These are phyloP conservation scores for Dasypogon diadema DNA, from an alignment of 2,888 invertebrate species.

Conservation along the genomic window DNA sequence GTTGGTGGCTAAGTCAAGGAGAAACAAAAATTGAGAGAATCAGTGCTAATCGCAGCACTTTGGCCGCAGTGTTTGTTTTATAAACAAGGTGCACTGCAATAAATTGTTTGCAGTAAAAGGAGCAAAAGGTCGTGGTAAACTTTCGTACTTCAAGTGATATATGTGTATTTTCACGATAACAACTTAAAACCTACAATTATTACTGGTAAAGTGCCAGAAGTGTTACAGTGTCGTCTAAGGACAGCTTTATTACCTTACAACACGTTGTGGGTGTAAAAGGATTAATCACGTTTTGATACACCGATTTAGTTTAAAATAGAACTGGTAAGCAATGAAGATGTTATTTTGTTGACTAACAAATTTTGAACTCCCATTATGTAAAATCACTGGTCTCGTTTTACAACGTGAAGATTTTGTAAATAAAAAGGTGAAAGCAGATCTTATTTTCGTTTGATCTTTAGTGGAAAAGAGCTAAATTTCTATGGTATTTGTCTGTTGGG, in stretches of 20 bases:
- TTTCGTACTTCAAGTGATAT: background rate
- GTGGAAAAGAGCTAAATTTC: too few species aligned
- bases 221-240: slow-evolving; percentile 12
- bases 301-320: background rate
- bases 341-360: background rate
- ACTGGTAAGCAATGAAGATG: background rate
- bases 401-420: too few species aligned
- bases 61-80: slow-evolving; percentile 31
- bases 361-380: too few species aligned
- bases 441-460: too few species aligned
- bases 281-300: slow-evolving; percentile 11
- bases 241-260: slow-evolving; percentile 15
- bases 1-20: slow-evolving; percentile 13
- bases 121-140: slow-evolving; percentile 11
- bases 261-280: slow-evolving; percentile 20
- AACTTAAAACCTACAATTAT: slow-evolving; percentile 16
- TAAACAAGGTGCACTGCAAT: slow-evolving; percentile 25
- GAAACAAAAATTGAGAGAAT: slow-evolving; percentile 25
- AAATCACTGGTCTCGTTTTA: too few species aligned
- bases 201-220: slow-evolving; percentile 29
- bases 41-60: slow-evolving; percentile 32
- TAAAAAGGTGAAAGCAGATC: too few species aligned
- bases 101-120: slow-evolving; percentile 25
- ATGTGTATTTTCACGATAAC: background rate
- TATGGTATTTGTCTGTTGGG: too few species aligned